These are phyloP conservation scores for Macrostomum lignano DNA, from an alignment of 1,140 invertebrate species.

Conservation along the genomic window DNA sequence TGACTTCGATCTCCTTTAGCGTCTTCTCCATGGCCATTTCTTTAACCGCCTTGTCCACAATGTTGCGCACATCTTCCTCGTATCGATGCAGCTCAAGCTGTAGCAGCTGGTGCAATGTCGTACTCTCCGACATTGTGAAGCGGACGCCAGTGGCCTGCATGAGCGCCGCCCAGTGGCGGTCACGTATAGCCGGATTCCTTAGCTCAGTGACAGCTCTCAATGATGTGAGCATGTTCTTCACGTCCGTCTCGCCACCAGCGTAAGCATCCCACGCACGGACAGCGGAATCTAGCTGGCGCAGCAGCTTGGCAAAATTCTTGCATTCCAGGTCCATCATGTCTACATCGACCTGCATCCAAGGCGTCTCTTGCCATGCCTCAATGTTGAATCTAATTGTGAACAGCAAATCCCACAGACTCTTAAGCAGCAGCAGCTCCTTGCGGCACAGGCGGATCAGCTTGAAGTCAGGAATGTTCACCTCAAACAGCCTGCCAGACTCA, in stretches of 20 bases:
- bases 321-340: constrained; percentile 94
- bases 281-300: constrained; percentile 48
- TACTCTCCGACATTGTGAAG: constrained; percentile 64
- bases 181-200: constrained; percentile 71
- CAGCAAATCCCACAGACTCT: constrained; percentile 80
- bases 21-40: constrained; percentile 92
- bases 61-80: constrained; percentile 79
- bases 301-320: constrained; percentile 63
- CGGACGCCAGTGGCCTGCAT: constrained; percentile 69
- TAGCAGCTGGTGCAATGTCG: constrained; percentile 60
- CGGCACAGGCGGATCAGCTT: too few relatives aligned
- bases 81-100: constrained; percentile 67
- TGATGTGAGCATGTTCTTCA: constrained; percentile 28
- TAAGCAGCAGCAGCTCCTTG: constrained; percentile 57
- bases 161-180: constrained; percentile 75
- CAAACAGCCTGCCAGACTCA: too few relatives aligned
- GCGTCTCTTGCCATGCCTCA: constrained; percentile 77
- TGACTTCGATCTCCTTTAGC: constrained; percentile 53
- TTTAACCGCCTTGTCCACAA: constrained; percentile 82
- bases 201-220: constrained; percentile 56
- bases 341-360: constrained; percentile 75
- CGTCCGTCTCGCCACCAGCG: constrained; percentile 19
- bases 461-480: too few relatives aligned
- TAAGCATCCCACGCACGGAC: constrained; percentile 58
- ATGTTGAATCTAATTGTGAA: constrained; percentile 64